Conservation (phyloP, 1,140 invertebrate species). For the Papilio glaucus region DNA sequence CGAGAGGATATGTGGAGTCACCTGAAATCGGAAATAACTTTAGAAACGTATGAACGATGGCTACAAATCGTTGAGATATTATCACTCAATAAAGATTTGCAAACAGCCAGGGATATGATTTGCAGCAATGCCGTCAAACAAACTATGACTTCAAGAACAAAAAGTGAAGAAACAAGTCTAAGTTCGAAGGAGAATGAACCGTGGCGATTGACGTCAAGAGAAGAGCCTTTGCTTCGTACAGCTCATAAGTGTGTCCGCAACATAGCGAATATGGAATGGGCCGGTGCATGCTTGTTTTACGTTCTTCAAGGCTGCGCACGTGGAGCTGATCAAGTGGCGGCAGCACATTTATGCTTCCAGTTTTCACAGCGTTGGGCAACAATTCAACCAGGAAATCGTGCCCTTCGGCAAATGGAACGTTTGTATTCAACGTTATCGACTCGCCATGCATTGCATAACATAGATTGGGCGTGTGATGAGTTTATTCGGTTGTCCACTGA, state of each 20-base stretch:
- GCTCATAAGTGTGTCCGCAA: conserved; percentile 78
- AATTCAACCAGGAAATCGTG: conserved; percentile 77
- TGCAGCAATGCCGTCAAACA: conserved; percentile 81
- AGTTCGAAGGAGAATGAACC: conserved; percentile 64
- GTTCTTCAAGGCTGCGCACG: conserved; percentile 78
- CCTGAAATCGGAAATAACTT: conserved; percentile 80
- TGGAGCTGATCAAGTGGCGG: conserved; percentile 85
- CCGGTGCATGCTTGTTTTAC: conserved; percentile 80
- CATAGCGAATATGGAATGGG: conserved; percentile 83
- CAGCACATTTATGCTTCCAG: conserved; percentile 84
- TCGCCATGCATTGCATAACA: conserved; percentile 83
- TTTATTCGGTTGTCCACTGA: conserved; percentile 81
- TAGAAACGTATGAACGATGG: conserved; percentile 80
- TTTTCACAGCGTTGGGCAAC: conserved; percentile 82
- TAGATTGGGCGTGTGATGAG: conserved; percentile 83
- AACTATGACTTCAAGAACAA: conserved; percentile 78
- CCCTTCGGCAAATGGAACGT: conserved; percentile 81
- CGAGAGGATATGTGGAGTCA: conserved; percentile 80
- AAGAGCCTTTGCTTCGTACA: conserved; percentile 72
- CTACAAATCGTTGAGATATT: conserved; percentile 73
- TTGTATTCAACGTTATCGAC: conserved; percentile 84
- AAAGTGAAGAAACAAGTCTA: conserved; percentile 52
- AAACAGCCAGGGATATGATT: conserved; percentile 80
- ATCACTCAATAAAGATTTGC: conserved; percentile 69
- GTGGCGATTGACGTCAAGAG: conserved; percentile 68